Base-by-base conservation (phyloP, 2,888 invertebrate species). In the Camptogramma bilineatum region DNA sequence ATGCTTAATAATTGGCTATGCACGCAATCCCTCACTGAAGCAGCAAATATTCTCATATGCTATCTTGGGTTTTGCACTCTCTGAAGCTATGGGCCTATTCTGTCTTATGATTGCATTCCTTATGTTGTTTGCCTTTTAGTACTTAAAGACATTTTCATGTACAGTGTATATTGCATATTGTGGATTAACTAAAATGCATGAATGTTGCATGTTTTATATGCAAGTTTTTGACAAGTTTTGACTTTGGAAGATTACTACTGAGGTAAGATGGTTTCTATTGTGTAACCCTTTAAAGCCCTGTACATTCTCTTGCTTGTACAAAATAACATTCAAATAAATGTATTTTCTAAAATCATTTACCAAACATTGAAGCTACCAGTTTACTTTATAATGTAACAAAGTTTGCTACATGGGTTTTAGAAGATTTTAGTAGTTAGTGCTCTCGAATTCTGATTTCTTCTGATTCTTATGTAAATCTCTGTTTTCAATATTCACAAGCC, bases 81-180 rank as follows among this genome's bases (percentile, higher is more conserved):
- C 98, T 74, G 99, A 99, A 95, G 99, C 99, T 81, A 98, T 99
- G 98, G 99, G 99, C 86, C 96, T 99, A 71, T 99, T 99, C 95
- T 99, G 99, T 95, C 94, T 99, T 84, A 99, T 99, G 98, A 98
- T 99, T 95, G 98, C 98, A 73, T 99, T 99, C 95, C 94, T 99
- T 84, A 95, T 99, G 94, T 95, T 99, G 82, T 99, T 98, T 94
- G 98, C 98, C 84, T 96, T 98, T 94, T 99, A 97, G 75, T 76
- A 56, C 50, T 72, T 71, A 69, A 65, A 64, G 69, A 64, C 68
- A 34, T 18, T 75, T 74, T 82, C 34, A 74, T 80, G 81, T 82
- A 81, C 80, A 85, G 84, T 87, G 84, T 85, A 83, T 80, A 82
- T 77, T 79, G 62, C 59, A 66, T 69, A 73, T 73, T 74, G 73